Evolutionary conservation across 2,113 vertebrate genomes (phyloP).

Genomic region (Columba janthina): DNA sequence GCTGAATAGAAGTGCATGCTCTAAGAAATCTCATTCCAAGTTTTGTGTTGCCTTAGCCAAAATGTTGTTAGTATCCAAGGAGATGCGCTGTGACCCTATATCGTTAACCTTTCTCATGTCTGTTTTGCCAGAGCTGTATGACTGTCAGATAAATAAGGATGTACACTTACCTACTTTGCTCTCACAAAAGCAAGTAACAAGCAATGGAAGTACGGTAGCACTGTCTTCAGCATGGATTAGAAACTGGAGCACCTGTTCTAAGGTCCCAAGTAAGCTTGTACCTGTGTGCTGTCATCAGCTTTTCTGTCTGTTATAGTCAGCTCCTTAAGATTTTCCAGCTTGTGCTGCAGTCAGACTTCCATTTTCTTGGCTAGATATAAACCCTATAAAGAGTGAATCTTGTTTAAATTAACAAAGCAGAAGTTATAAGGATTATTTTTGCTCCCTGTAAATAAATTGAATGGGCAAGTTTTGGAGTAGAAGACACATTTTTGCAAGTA

Average conservation of each 20-base stretch:
- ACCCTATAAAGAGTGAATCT: not conserved
- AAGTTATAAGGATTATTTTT: not conserved
- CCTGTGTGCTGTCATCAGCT: not conserved
- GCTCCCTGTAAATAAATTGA: not conserved
- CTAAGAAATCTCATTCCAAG: not conserved
- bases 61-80: not conserved
- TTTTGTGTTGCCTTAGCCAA: not conserved
- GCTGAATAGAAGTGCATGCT: not conserved
- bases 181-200: not conserved
- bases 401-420: not conserved
- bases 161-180: not conserved
- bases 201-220: not conserved
- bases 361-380: not conserved
- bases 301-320: not conserved
- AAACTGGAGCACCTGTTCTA: not conserved
- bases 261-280: not conserved
- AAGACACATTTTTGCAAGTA: not conserved
- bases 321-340: not conserved
- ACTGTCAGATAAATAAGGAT: not conserved
- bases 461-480: not conserved
- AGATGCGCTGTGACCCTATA: not conserved
- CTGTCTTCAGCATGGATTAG: not conserved
- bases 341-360: not conserved
- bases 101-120: not conserved
- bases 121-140: not conserved